A percentile compares a stretch with the other conserved stretches of the same genome.
These are phyloP conservation scores for Peucedramus taeniatus DNA, from an alignment of 2,113 vertebrate species.

Conservation along the genomic window DNA sequence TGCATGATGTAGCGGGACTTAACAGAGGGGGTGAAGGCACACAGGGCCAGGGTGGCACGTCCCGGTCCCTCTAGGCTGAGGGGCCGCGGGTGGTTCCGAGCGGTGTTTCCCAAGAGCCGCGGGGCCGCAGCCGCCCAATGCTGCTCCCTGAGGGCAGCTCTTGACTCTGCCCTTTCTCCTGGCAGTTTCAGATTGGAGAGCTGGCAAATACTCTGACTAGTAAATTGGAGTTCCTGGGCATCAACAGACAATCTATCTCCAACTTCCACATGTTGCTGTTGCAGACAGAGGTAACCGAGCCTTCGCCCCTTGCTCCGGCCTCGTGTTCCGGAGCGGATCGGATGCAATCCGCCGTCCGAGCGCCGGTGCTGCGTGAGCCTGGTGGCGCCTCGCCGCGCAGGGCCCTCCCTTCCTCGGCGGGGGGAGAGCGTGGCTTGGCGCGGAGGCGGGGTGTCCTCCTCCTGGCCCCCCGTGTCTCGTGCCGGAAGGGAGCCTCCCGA, in stretches of 20 bases:
- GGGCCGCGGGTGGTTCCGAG: fast-evolving
- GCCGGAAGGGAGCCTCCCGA: background rate
- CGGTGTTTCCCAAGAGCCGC: fast-evolving
- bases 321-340: slow-evolving; percentile 27
- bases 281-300: slow-evolving; percentile 89
- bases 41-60: fast-evolving
- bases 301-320: slow-evolving; percentile 35
- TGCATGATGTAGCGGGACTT: background rate
- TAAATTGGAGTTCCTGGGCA: slow-evolving; percentile 98
- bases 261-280: slow-evolving; percentile 98
- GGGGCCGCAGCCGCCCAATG: background rate
- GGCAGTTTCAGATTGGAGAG: slow-evolving; percentile 98
- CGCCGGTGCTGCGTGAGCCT: background rate
- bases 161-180: slow-evolving; percentile 30
- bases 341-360: background rate
- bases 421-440: slow-evolving; percentile 2
- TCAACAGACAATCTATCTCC: slow-evolving; percentile 94
- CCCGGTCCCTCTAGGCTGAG: background rate
- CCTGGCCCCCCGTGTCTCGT: background rate
- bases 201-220: slow-evolving; percentile 96
- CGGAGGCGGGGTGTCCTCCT: background rate
- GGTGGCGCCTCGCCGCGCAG: background rate
- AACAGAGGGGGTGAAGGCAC: background rate
- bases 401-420: background rate
- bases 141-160: fast-evolving